Evolutionary conservation across 1,140 invertebrate genomes (phyloP).

Genomic region (Lithobius niger): DNA sequence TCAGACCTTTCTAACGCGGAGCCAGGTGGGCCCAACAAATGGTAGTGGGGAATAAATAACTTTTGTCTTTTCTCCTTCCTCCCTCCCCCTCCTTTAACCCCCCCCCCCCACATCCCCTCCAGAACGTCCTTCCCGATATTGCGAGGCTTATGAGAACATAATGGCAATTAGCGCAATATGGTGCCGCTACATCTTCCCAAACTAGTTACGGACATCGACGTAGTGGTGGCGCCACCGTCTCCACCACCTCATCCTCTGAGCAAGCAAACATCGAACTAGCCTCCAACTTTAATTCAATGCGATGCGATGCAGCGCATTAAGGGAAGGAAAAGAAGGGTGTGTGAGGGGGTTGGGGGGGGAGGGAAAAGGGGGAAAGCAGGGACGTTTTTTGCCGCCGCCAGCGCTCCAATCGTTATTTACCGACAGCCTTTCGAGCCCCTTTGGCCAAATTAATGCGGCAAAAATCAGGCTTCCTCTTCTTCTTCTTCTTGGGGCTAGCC

Average conservation of each 20-base stretch:
- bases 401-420: neutral
- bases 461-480: neutral
- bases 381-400: neutral
- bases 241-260: too few species aligned
- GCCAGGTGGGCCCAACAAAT: conserved; percentile 7
- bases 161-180: conserved; percentile 11
- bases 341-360: too few species aligned
- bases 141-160: conserved; percentile 7
- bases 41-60: conserved; percentile 7
- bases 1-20: neutral
- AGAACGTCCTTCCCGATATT: too few species aligned
- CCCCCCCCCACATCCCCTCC: too few species aligned
- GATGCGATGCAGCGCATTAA: conserved; percentile 1
- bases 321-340: too few species aligned
- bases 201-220: neutral
- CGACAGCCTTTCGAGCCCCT: neutral
- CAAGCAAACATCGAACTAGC: too few species aligned
- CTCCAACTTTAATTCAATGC: conserved; percentile 3
- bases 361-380: neutral
- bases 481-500: too few species aligned
- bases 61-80: conserved; percentile 6
- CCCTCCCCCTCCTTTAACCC: too few species aligned
- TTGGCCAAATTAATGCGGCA: neutral
- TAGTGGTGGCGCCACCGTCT: too few species aligned
- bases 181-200: conserved; percentile 1